Base-by-base conservation (phyloP, 92 coral and sea anemone species). In the Isaurus tuberculatus region DNA sequence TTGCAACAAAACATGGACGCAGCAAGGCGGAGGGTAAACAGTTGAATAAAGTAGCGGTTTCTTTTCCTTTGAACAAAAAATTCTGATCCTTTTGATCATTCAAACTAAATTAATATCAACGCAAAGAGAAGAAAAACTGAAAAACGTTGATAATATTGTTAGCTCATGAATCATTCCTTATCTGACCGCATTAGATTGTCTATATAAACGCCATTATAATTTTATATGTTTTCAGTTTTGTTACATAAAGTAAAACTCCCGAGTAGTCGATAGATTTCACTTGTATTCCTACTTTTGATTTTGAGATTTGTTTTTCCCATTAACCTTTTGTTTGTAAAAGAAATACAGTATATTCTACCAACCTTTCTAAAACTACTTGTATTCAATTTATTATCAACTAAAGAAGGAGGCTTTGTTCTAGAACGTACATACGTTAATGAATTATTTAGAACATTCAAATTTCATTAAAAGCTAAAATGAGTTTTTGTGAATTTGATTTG, bases 361-460 rank as follows among this genome's bases (percentile, higher is more conserved):
- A 27, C 0, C 11, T 67, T 67, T 67, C 22, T 25, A 30, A 17
- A 64, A 16, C 32, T 0, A 33, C 26, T 31, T 67, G 16, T 67
- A 31, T 19, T 14, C 23, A 67, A 31, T 17, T 19, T 32, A 3
- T 67, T 32, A 20, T 32, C 11, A 2, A 11, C 25, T 34, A 30
- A 77, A 32, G 70, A 60, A 77, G 3, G 51, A 32, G 40, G 69
- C 42, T 74, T 74, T 31, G 25, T 75, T 57, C 32, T 15, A 61
- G 57, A 58, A 73, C 65, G 29, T 22, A 40, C 14, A 27, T 7
- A 5, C 37, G 10, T 6, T n/a, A 8, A 27, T 46, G 11, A 51
- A 51, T 51, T 49, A 73, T 73, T 14, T 30, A 53, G 30, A 55
- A 28, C 19, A 74, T 74, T 74, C 20, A 34, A 73, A 75, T 53